Evolutionary conservation across 2,888 invertebrate genomes (phyloP).

Genomic region (Cordylochernes scorpioides): DNA sequence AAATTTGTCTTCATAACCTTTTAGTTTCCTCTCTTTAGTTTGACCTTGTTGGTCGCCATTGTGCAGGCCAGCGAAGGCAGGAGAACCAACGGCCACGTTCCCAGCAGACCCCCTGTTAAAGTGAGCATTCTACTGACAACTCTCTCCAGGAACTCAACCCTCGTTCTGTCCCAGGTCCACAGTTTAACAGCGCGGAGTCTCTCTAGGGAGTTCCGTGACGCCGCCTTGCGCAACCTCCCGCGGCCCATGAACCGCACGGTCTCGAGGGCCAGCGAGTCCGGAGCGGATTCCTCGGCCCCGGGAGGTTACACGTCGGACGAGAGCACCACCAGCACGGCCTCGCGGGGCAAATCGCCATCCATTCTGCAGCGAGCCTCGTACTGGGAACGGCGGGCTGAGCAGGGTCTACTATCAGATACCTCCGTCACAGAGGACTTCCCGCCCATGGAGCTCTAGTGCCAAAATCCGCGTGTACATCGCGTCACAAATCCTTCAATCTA

Average conservation of each 20-base stretch:
- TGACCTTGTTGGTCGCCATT: no score
- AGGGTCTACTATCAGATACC: conserved; percentile 16
- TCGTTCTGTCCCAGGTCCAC: conserved; percentile 28
- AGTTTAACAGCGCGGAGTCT: conserved; percentile 53
- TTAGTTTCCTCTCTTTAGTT: no score
- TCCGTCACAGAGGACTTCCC: conserved; percentile 17
- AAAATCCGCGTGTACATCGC: no score
- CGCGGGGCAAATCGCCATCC: conserved; percentile 9
- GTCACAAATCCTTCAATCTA: no score
- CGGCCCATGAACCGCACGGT: conserved; percentile 16
- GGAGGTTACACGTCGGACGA: conserved; percentile 15
- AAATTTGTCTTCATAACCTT: no score
- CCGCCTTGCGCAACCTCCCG: conserved; percentile 15
- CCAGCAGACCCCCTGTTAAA: no score
- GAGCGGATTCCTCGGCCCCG: not conserved
- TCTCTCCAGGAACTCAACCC: no score
- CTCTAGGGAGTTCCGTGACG: conserved; percentile 42
- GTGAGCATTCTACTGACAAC: no score
- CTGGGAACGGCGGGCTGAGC: conserved; percentile 17
- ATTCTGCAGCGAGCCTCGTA: conserved; percentile 16
- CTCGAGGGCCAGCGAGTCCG: conserved; percentile 4
- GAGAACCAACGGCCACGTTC: no score
- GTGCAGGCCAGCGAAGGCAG: no score
- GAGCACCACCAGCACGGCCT: conserved; percentile 10
- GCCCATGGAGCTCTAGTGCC: conserved; percentile 9